phyloP scores from a whole-genome alignment of 23 tunicate species.

The Halocynthia aurantium region DNA sequence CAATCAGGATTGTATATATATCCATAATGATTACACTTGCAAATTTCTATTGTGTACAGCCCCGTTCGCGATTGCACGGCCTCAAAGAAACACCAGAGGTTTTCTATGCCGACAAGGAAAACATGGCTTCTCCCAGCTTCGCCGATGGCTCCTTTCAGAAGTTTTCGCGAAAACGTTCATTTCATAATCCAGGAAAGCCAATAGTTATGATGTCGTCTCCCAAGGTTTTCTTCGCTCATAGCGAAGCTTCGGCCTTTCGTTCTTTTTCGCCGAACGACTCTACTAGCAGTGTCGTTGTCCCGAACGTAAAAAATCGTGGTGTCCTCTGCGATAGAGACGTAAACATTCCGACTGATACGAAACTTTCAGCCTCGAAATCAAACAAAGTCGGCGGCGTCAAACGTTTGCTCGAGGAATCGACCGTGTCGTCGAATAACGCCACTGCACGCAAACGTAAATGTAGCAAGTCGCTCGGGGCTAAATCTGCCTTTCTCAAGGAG shows the following conservation, averaged over 20 bases:
- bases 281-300: too few relatives aligned
- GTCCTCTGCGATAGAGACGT: constrained; percentile 6
- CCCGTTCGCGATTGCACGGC: neutral
- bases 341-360: neutral
- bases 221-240: neutral
- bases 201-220: constrained; percentile 13
- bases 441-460: constrained; percentile 51
- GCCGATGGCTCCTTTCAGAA: too few relatives aligned
- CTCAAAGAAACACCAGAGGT: neutral
- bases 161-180: too few relatives aligned
- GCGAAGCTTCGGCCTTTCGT: constrained; percentile 16
- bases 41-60: neutral
- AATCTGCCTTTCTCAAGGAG: constrained; percentile 24
- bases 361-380: neutral
- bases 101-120: neutral
- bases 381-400: constrained; percentile 54
- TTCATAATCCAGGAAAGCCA: too few relatives aligned
- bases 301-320: neutral
- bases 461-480: constrained; percentile 28
- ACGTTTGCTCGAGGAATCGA: constrained; percentile 52
- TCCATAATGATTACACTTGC: neutral
- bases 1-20: neutral
- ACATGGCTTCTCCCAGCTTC: neutral
- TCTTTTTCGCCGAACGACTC: constrained; percentile 4
- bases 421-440: constrained; percentile 10